Conservation (phyloP, 92 coral and sea anemone genomes). For the Palythoa grandiflora region DNA sequence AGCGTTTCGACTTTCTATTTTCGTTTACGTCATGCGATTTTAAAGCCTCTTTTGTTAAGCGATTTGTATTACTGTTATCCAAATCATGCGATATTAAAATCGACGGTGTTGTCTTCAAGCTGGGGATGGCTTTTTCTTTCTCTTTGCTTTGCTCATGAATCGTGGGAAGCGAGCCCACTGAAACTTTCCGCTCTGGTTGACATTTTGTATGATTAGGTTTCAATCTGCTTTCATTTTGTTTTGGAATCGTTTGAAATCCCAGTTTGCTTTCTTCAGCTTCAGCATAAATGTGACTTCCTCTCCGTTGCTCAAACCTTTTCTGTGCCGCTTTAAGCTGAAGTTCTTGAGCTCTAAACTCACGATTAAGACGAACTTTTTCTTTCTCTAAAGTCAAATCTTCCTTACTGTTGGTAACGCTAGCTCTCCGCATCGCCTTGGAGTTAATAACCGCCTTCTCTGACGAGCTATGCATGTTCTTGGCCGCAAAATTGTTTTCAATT, state of each 20-base stretch:
- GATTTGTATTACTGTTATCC: background rate
- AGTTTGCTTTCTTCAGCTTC: background rate
- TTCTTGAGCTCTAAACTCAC: slow-evolving; percentile 38
- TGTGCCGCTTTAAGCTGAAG: slow-evolving; percentile 33
- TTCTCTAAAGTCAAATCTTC: slow-evolving; percentile 33
- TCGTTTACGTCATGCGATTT: slow-evolving; percentile 2
- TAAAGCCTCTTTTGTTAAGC: background rate
- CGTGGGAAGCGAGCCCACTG: slow-evolving; percentile 23
- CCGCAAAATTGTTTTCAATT: background rate
- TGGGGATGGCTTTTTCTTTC: background rate
- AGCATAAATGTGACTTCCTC: slow-evolving; percentile 17
- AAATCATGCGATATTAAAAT: background rate
- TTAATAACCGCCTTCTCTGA: background rate
- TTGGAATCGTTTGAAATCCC: background rate
- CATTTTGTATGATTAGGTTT: background rate
- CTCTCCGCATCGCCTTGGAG: slow-evolving; percentile 33
- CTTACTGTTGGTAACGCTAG: slow-evolving; percentile 10
- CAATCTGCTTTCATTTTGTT: background rate
- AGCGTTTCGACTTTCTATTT: background rate
- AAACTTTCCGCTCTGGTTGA: background rate
- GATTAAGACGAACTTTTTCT: slow-evolving; percentile 36
- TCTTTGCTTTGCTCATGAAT: background rate
- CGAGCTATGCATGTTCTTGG: slow-evolving; percentile 4
- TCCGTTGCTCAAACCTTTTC: slow-evolving; percentile 36
- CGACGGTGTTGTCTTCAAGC: background rate